phyloP scores from a whole-genome alignment of 1,140 invertebrate species.

The Pomacea maculata region DNA sequence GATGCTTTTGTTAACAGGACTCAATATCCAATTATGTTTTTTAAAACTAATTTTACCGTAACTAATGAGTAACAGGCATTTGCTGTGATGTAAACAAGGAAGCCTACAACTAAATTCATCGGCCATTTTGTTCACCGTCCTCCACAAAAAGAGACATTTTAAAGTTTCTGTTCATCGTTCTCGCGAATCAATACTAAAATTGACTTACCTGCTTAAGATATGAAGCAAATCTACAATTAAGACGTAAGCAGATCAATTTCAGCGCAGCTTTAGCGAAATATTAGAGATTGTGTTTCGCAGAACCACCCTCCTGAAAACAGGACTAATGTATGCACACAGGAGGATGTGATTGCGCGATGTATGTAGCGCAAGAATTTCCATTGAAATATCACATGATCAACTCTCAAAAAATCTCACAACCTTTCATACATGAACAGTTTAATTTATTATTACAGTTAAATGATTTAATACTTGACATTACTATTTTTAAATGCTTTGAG shows the following conservation, averaged over 20 bases:
- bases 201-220: not conserved
- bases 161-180: not conserved
- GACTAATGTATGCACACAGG: slow-evolving; percentile 28
- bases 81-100: slow-evolving; percentile 22
- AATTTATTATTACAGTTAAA: not conserved
- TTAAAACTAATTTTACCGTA: too few relatives aligned
- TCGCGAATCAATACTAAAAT: too few relatives aligned
- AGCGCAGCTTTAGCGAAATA: not conserved
- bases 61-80: too few relatives aligned
- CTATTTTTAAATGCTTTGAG: not conserved
- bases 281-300: not conserved
- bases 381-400: not conserved
- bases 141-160: not conserved
- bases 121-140: slow-evolving; percentile 20
- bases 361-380: slow-evolving; percentile 11
- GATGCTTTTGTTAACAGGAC: too few relatives aligned
- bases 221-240: not conserved
- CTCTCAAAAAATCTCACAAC: not conserved
- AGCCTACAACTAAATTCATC: slow-evolving; percentile 1
- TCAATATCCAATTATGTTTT: too few relatives aligned
- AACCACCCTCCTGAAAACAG: slow-evolving; percentile 13
- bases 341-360: slow-evolving; percentile 9
- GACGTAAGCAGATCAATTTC: not conserved
- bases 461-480: not conserved
- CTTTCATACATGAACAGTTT: not conserved